A percentile compares a stretch with the other conserved stretches of the same genome.
Conservation (phyloP, 2,888 invertebrate genomes). For the Vanessa cardui region DNA sequence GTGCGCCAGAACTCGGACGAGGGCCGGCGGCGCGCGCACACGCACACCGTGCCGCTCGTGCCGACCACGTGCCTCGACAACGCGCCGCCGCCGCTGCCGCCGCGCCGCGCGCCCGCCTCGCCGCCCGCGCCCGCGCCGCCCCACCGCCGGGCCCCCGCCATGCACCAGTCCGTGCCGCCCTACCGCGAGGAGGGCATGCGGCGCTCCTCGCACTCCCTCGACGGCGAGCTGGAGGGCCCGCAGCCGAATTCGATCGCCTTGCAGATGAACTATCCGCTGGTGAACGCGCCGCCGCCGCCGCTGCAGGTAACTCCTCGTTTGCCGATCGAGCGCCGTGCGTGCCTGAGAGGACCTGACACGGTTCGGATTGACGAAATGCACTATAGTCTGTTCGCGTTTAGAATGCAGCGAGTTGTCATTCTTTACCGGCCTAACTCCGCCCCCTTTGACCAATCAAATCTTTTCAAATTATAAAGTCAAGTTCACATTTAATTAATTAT, state of each 20-base stretch:
- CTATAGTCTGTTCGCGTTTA: too few relatives aligned
- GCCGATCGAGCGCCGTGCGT: constrained; percentile 18
- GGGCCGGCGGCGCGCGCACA: constrained; percentile 49
- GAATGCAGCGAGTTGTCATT: too few relatives aligned
- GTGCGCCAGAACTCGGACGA: constrained; percentile 67
- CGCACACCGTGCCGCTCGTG: constrained; percentile 66
- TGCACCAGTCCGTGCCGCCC: constrained; percentile 66
- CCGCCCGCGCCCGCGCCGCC: constrained; percentile 51
- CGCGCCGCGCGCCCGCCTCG: constrained; percentile 55
- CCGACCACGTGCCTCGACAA: constrained; percentile 75
- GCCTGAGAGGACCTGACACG: not conserved
- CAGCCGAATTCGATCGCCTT: constrained; percentile 84
- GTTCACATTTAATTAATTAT: too few relatives aligned
- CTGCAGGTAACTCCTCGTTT: constrained; percentile 61
- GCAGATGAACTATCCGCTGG: constrained; percentile 85
- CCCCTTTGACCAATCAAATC: too few relatives aligned
- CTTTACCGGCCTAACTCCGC: too few relatives aligned
- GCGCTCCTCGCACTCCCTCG: constrained; percentile 69
- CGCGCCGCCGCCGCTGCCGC: constrained; percentile 66
- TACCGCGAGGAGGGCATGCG: constrained; percentile 53
- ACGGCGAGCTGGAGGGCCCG: constrained; percentile 70
- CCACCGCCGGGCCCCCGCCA: constrained; percentile 52
- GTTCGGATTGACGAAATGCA: not conserved
- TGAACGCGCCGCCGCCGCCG: constrained; percentile 80
- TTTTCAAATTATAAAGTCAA: too few relatives aligned